Percentiles rank a stretch among this genome's conserved stretches.
These are phyloP conservation scores for Trypoxylon attenuatum DNA, from an alignment of 2,888 invertebrate genomes.

Conservation along the genomic window DNA sequence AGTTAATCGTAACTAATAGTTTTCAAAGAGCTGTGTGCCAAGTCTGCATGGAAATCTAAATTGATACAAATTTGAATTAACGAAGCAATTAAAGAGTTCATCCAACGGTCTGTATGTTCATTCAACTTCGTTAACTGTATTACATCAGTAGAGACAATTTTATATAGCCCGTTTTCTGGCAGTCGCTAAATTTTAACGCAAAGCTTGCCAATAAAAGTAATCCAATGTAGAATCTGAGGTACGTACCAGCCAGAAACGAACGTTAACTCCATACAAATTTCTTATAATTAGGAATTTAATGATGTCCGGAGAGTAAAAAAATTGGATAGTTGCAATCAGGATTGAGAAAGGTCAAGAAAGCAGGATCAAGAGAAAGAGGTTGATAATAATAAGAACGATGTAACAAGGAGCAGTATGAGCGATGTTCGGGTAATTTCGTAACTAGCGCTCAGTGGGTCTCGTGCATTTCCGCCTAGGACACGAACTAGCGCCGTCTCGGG, in stretches of 20 bases:
- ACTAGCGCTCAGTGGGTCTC: neutral
- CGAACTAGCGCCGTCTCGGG: neutral
- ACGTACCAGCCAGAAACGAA: no score
- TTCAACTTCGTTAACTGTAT: slow-evolving; percentile 26
- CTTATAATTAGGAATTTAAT: no score
- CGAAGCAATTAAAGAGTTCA: slow-evolving; percentile 29
- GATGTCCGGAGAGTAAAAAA: no score
- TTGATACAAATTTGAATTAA: slow-evolving; percentile 27
- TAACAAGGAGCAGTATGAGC: neutral
- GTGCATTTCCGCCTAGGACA: slow-evolving; percentile 20
- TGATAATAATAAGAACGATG: neutral
- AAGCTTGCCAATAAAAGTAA: no score
- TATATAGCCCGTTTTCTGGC: no score
- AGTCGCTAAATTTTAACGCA: no score
- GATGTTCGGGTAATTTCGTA: slow-evolving; percentile 5
- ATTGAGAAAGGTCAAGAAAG: neutral
- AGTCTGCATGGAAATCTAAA: slow-evolving; percentile 27
- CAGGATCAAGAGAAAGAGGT: neutral
- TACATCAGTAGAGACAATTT: slow-evolving; percentile 31
- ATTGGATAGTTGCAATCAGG: no score
- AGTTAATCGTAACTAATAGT: no score
- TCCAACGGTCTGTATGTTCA: slow-evolving; percentile 17
- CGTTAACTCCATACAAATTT: no score
- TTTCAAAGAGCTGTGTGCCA: slow-evolving; percentile 29
- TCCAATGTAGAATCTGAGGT: no score